Conservation (phyloP, 1,140 invertebrate genomes). For the Cotesia vestalis region DNA sequence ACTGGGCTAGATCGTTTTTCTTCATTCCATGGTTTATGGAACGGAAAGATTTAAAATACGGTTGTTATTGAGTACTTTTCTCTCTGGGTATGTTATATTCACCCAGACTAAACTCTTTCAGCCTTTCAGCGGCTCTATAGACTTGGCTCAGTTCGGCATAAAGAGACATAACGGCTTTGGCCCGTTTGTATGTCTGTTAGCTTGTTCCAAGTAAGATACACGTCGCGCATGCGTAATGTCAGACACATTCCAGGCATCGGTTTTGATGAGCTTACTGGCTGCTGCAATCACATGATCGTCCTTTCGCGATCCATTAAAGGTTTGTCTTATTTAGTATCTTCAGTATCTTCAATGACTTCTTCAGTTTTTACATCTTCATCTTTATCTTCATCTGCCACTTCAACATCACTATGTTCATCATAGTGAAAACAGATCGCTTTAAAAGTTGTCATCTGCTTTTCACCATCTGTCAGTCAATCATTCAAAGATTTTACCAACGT, state of each 20-base stretch:
- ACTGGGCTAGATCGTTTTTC: no score
- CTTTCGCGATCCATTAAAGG: neutral
- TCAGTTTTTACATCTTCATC: neutral
- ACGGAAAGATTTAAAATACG: constrained; percentile 11
- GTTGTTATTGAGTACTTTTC: neutral
- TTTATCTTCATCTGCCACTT: neutral
- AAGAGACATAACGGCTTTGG: constrained; percentile 56
- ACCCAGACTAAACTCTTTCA: constrained; percentile 18
- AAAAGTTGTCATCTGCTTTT: constrained; percentile 12
- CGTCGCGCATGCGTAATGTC: constrained; percentile 64
- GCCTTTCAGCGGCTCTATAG: constrained; percentile 39
- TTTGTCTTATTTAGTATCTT: neutral
- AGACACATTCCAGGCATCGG: constrained; percentile 61
- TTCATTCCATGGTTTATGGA: neutral
- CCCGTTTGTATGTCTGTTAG: constrained; percentile 52
- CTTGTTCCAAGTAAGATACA: constrained; percentile 63
- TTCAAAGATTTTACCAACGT: constrained; percentile 7
- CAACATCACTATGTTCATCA: neutral
- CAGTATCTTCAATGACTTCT: neutral
- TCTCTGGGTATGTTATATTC: no score
- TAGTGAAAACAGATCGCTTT: neutral
- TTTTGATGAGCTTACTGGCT: constrained; percentile 23
- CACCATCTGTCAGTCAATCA: neutral
- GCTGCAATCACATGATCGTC: constrained; percentile 17
- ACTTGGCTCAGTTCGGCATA: constrained; percentile 43